Conservation (phyloP, 2,113 vertebrate species). For the Cygnus atratus region DNA sequence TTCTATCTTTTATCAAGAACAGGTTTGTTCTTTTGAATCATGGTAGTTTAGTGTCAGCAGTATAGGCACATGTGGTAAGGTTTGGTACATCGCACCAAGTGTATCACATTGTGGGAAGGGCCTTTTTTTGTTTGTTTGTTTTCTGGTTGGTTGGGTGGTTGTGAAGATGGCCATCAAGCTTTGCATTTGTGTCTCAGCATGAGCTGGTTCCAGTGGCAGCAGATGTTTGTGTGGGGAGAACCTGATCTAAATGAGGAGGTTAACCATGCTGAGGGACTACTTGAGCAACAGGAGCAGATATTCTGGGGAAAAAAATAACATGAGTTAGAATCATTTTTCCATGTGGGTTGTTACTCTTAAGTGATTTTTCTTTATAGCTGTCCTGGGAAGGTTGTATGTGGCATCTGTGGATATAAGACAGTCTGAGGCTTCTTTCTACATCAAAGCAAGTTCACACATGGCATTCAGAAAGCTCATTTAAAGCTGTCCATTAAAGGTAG, state of each 20-base stretch:
- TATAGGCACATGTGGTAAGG: rapidly evolving
- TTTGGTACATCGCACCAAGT: not conserved
- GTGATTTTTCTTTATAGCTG: not conserved
- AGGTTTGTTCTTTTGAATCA: not conserved
- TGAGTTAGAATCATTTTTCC: not conserved
- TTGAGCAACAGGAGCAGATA: not conserved
- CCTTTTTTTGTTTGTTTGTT: not conserved
- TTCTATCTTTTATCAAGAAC: not conserved
- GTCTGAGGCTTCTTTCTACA: not conserved
- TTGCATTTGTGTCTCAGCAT: rapidly evolving
- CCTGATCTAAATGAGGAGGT: not conserved
- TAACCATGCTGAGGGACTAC: not conserved
- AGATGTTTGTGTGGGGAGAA: not conserved
- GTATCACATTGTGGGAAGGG: rapidly evolving
- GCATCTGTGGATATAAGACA: not conserved
- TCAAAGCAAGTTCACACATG: not conserved
- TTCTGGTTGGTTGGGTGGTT: not conserved
- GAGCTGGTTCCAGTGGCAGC: not conserved
- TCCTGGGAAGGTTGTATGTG: not conserved
- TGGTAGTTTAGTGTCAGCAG: not conserved
- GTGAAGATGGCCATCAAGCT: not conserved
- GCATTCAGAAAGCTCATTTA: not conserved
- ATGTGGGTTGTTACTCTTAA: not conserved
- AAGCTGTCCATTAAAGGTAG: not conserved
- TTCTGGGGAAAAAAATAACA: not conserved